These are phyloP conservation scores for Leguminivora glycinivorella DNA, from an alignment of 1,140 invertebrate genomes.

Conservation along the genomic window DNA sequence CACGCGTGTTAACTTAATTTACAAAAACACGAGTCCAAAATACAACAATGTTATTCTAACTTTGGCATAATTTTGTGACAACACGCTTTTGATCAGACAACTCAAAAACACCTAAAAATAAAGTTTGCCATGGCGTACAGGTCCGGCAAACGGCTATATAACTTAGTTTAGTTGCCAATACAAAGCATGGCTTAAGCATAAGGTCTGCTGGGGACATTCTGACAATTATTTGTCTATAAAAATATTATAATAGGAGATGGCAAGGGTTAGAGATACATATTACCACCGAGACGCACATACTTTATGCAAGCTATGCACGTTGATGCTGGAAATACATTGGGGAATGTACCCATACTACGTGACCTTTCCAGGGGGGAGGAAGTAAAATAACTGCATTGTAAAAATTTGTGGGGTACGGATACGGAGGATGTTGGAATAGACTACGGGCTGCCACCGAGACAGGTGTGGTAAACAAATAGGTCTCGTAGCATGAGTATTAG, in stretches of 20 bases:
- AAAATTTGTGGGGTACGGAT: too few species aligned
- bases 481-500: too few species aligned
- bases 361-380: too few species aligned
- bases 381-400: too few species aligned
- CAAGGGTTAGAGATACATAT: too few species aligned
- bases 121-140: constrained; percentile 1
- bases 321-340: too few species aligned
- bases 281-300: neutral
- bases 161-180: constrained; percentile 3
- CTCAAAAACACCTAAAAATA: constrained; percentile 1
- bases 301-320: neutral
- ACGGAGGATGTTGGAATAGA: too few species aligned
- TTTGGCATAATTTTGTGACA: constrained; percentile 66
- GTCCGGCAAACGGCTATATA: neutral
- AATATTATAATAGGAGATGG: too few species aligned
- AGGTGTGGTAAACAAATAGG: too few species aligned
- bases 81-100: constrained; percentile 18
- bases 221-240: neutral
- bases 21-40: constrained; percentile 28
- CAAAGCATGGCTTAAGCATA: neutral
- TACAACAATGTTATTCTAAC: constrained; percentile 49
- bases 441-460: too few species aligned
- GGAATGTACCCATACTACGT: too few species aligned
- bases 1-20: constrained; percentile 1
- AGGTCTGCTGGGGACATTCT: neutral